Base-by-base conservation (phyloP, 2,888 invertebrate species). In the Ophioninae sp. region DNA sequence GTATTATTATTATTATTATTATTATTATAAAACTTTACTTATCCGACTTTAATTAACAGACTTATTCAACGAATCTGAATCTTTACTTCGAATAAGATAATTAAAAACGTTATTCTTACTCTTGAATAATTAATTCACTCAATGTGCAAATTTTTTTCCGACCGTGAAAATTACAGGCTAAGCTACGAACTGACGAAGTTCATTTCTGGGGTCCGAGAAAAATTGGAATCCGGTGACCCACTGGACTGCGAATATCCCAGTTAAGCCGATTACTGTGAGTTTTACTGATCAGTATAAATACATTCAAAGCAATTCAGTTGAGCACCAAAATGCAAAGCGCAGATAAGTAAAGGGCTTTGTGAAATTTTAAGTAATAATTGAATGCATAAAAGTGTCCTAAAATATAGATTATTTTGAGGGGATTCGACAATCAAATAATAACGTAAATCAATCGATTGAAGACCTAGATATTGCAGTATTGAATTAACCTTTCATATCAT, bases 41-140 rank as follows among this genome's bases (percentile, higher is more conserved):
- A 9, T 22, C 59, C 17, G 41, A 41, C 9, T 17, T 61, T 61
- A 72, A 61, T 61, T 41, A 72, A 72, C 22, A 61, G 39, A 65
- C 64, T 65, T 44, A 17, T 41, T 72, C 39, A 23, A 41, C 41
- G 37, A 61, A 41, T 41, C 61, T 61, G 22, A 72, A 69, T 59
- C 22, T 72, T 20, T 59, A 22, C 23, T 58, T 72, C 20, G 10
- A 37, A 59, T 59, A 20, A 39, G 59, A 72, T 39, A 9, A 10
- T 30, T 72, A 23, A 17, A n/a, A 72, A 59, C 17, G 61, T 72
- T 72, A 20, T 61, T 41, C 13, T 39, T 30, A 72, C 61, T 39
- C 41, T 61, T 41, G 41, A 30, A 30, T 59, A 41, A 72, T 72
- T 61, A 41, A 23, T 23, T 71, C 20, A 17, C 23, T 61, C 23